These are phyloP conservation scores for Callaeas wilsoni DNA, from an alignment of 2,113 vertebrate genomes.

Conservation along the genomic window DNA sequence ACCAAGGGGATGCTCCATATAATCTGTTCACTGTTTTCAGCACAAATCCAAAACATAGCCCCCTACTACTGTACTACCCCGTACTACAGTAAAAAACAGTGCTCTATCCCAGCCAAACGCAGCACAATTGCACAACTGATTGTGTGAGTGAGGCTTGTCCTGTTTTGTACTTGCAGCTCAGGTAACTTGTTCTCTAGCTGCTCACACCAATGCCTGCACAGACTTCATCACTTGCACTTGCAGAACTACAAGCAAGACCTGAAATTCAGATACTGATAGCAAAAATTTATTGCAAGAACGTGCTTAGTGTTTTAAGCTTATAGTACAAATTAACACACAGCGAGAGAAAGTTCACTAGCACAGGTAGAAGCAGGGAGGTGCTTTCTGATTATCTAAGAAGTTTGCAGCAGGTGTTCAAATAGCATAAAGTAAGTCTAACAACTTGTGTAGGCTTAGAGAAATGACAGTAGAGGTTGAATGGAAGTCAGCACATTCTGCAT, in stretches of 20 bases:
- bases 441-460: background rate
- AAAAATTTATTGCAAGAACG: background rate
- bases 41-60: background rate
- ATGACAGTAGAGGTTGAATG: background rate
- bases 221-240: background rate
- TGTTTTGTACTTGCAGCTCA: background rate
- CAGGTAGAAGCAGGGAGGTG: background rate
- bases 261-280: background rate
- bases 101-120: background rate
- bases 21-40: background rate
- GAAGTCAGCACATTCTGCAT: background rate
- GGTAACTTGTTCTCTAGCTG: background rate
- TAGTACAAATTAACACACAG: background rate
- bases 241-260: background rate
- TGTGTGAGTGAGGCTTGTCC: background rate
- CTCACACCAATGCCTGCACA: background rate
- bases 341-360: background rate
- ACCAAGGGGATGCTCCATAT: background rate
- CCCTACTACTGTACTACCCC: no score
- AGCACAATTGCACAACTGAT: background rate
- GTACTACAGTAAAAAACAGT: accelerated
- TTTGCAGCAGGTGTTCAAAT: background rate
- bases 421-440: background rate
- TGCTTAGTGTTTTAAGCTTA: background rate
- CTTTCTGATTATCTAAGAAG: background rate